Conservation (phyloP, 2,797 vertebrate species). For the Danio jaintianensis region DNA sequence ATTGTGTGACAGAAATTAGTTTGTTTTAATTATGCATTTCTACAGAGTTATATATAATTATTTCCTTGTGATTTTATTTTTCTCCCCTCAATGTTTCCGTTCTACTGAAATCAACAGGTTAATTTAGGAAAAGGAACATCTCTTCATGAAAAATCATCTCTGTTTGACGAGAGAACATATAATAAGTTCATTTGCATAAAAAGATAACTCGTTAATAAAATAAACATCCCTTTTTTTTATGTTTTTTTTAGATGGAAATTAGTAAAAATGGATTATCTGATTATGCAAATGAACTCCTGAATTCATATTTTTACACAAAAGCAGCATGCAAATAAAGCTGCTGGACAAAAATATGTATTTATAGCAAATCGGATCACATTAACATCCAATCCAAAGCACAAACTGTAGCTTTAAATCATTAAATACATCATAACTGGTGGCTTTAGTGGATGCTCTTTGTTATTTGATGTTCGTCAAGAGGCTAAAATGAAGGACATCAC, state of each 20-base stretch:
- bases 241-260: too few relatives aligned
- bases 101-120: neutral
- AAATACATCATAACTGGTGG: too few relatives aligned
- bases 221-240: too few relatives aligned
- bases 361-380: neutral
- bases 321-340: neutral
- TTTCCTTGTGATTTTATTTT: neutral
- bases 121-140: neutral
- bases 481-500: neutral
- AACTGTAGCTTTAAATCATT: neutral
- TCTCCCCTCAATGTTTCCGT: neutral
- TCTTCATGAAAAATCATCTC: conserved; percentile 25
- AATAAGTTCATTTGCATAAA: too few relatives aligned
- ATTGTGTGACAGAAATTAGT: conserved; percentile 39
- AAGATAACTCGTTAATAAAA: too few relatives aligned
- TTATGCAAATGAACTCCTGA: too few relatives aligned
- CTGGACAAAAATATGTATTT: too few relatives aligned
- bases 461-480: neutral
- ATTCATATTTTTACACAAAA: neutral
- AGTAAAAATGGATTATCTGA: too few relatives aligned
- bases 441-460: neutral
- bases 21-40: conserved; percentile 39
- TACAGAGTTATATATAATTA: conserved; percentile 7
- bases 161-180: neutral
- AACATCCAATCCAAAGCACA: neutral